Conservation (phyloP, 2,113 vertebrate genomes). For the Hoplias malabaricus region DNA sequence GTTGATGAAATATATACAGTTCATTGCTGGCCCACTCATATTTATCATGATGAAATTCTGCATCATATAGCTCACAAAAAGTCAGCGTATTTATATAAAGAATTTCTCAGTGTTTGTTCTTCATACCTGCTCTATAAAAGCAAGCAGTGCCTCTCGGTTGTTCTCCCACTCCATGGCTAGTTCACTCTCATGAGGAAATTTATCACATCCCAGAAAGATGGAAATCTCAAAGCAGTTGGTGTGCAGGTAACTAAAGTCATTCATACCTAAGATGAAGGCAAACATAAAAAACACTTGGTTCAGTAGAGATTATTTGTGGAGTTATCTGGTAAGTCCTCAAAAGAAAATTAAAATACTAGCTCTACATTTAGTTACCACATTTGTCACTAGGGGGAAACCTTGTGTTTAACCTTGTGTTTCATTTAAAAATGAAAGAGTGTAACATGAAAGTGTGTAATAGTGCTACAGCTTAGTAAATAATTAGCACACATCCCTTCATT, state of each 20-base stretch:
- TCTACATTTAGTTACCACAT: background rate
- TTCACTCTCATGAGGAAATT: conserved; percentile 92
- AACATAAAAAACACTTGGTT: background rate
- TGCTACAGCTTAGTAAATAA: too few species aligned
- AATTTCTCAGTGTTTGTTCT: conserved; percentile 32
- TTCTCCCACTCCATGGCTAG: conserved; percentile 96
- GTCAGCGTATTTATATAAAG: too few species aligned
- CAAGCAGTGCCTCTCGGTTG: conserved; percentile 94
- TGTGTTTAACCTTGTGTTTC: background rate
- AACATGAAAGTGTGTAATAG: background rate
- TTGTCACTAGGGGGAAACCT: background rate
- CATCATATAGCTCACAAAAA: background rate
- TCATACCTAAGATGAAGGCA: too few species aligned
- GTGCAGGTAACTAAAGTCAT: conserved; percentile 98
- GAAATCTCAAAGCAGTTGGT: conserved; percentile 98
- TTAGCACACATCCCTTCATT: too few species aligned
- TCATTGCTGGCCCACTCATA: background rate
- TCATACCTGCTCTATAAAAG: conserved; percentile 96
- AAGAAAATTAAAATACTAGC: background rate
- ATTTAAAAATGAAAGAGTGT: background rate
- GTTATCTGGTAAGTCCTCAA: too few species aligned
- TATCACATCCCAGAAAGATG: conserved; percentile 96
- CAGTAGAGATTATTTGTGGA: background rate
- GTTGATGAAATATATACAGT: background rate
- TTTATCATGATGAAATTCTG: background rate